Percentiles rank a stretch among this genome's conserved stretches.
These are phyloP conservation scores for Vireo griseus DNA, from an alignment of 2,797 vertebrate species.

Conservation along the genomic window DNA sequence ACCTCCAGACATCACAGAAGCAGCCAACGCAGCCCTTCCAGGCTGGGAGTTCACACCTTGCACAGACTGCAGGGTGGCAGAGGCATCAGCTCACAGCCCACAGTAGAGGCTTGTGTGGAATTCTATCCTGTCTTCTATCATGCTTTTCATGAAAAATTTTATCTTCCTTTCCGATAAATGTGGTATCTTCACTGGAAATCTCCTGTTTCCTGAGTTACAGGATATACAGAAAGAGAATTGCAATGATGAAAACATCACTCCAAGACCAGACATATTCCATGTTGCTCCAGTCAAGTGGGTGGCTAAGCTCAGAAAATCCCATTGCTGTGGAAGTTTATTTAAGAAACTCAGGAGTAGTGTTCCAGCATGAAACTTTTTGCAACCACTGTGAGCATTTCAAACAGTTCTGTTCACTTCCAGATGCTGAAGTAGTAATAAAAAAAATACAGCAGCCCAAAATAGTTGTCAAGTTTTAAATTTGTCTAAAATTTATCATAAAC, in stretches of 20 bases:
- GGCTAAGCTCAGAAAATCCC: neutral
- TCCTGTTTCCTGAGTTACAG: neutral
- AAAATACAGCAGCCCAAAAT: neutral
- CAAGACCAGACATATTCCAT: neutral
- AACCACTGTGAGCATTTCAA: neutral
- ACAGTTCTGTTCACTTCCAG: neutral
- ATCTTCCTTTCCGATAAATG: neutral
- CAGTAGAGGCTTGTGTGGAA: rapidly evolving
- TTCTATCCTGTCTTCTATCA: neutral
- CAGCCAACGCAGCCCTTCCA: neutral
- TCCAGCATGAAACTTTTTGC: neutral
- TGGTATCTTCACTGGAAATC: neutral
- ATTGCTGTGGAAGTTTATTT: neutral
- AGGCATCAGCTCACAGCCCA: neutral
- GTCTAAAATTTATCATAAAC: neutral
- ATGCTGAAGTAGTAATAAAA: neutral
- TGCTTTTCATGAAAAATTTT: neutral
- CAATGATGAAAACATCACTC: neutral
- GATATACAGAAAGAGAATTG: neutral
- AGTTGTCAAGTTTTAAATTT: neutral
- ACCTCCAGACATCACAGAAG: neutral
- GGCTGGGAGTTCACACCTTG: neutral
- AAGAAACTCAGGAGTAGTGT: neutral
- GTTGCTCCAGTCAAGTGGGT: rapidly evolving
- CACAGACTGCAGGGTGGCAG: neutral